Evolutionary conservation across 23 tunicate species (phyloP).

Genomic region (Trididemnum clinides): DNA sequence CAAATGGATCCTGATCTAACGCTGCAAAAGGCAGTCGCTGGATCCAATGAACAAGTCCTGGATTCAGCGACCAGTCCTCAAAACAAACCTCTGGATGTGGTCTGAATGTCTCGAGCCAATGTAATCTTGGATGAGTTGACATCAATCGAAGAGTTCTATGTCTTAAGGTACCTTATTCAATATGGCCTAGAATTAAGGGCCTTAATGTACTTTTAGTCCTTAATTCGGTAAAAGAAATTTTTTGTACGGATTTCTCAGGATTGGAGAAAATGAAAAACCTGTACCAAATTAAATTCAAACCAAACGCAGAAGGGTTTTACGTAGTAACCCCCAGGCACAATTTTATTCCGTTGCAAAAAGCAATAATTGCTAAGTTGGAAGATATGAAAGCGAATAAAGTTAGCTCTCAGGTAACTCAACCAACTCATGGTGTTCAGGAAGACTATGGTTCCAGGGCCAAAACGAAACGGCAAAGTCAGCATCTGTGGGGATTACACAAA

Average conservation of each 20-base stretch:
- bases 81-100: background rate
- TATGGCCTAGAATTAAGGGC: slow-evolving; percentile 21
- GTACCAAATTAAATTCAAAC: slow-evolving; percentile 9
- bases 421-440: slow-evolving; percentile 59
- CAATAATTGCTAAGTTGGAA: slow-evolving; percentile 4
- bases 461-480: slow-evolving; percentile 31
- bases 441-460: slow-evolving; percentile 56
- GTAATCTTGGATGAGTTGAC: background rate
- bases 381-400: slow-evolving; percentile 23
- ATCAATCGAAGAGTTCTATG: background rate
- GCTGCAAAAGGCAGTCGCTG: slow-evolving; percentile 21
- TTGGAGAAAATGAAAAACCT: background rate
- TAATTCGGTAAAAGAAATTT: background rate
- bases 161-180: background rate
- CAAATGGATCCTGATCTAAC: slow-evolving; percentile 36
- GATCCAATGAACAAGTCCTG: background rate
- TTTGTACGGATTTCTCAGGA: background rate
- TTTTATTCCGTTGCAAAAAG: slow-evolving; percentile 24
- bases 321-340: slow-evolving; percentile 28
- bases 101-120: background rate
- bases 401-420: slow-evolving; percentile 3
- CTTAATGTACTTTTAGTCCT: background rate
- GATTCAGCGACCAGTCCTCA: background rate
- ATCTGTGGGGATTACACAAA: slow-evolving; percentile 48
- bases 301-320: slow-evolving; percentile 25